Conservation (phyloP, 2,888 invertebrate species). For the Acanthopleura granulata region DNA sequence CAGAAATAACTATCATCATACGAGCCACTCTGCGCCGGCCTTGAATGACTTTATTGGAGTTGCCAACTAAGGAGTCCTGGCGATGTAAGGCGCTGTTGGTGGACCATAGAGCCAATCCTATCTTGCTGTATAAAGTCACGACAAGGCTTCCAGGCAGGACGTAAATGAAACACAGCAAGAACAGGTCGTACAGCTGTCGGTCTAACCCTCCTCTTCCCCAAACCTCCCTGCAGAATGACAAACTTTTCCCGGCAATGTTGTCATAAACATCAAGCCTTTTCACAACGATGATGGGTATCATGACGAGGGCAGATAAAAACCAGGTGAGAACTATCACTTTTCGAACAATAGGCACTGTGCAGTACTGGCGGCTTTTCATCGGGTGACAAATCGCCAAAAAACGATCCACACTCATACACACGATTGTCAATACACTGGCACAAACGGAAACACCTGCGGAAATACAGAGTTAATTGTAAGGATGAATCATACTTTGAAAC, state of each 20-base stretch:
- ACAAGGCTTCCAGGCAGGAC: constrained; percentile 78
- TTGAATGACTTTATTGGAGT: constrained; percentile 69
- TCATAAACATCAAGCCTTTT: constrained; percentile 52
- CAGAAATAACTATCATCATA: constrained; percentile 80
- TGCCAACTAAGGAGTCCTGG: constrained; percentile 42
- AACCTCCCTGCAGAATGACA: constrained; percentile 76
- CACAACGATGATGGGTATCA: constrained; percentile 77
- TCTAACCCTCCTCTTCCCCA: constrained; percentile 72
- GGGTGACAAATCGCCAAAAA: constrained; percentile 79
- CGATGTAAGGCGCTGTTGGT: constrained; percentile 42
- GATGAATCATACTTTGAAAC: no score
- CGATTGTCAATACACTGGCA: constrained; percentile 84
- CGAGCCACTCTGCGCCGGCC: constrained; percentile 81
- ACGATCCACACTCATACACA: constrained; percentile 84
- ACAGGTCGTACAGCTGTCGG: constrained; percentile 77
- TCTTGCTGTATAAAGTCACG: constrained; percentile 62
- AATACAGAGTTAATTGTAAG: constrained; percentile 4
- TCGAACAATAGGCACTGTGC: constrained; percentile 78
- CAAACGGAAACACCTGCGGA: constrained; percentile 74
- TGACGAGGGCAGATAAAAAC: constrained; percentile 78
- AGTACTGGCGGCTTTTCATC: constrained; percentile 79
- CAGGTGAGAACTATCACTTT: constrained; percentile 76
- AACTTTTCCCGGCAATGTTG: constrained; percentile 30
- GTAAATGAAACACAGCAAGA: constrained; percentile 81
- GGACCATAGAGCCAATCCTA: constrained; percentile 72